phyloP scores from a whole-genome alignment of 2,113 vertebrate species.

The Tenebrosternarchus preto region DNA sequence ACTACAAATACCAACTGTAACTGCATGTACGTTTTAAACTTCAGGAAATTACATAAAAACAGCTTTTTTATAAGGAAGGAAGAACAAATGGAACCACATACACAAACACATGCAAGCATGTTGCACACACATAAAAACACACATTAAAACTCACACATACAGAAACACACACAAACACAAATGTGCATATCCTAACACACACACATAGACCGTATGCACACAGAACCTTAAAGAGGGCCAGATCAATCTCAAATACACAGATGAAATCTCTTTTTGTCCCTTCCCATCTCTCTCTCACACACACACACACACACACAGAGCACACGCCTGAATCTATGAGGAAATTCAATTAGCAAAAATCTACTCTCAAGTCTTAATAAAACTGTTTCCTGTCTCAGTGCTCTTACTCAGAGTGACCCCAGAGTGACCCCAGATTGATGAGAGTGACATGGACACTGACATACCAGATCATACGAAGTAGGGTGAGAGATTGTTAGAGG shows the following conservation, averaged over 20 bases:
- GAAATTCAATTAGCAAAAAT: conserved; percentile 25
- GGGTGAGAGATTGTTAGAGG: too few relatives aligned
- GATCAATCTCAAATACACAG: conserved; percentile 16
- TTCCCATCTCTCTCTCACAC: background rate
- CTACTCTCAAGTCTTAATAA: background rate
- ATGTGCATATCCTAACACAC: conserved; percentile 8
- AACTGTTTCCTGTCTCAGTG: background rate
- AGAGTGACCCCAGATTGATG: too few relatives aligned
- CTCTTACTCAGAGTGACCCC: background rate
- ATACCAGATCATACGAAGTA: too few relatives aligned
- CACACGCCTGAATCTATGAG: conserved; percentile 1
- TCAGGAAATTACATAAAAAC: too few relatives aligned
- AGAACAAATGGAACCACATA: too few relatives aligned
- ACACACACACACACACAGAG: conserved; percentile 13
- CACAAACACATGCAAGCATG: background rate
- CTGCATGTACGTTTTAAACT: too few relatives aligned
- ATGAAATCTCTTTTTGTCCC: conserved; percentile 19
- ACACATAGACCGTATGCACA: conserved; percentile 5
- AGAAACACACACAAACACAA: conserved; percentile 28
- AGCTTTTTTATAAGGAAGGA: too few relatives aligned
- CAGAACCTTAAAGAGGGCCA: conserved; percentile 3
- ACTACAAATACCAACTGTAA: too few relatives aligned
- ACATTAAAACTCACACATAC: conserved; percentile 6
- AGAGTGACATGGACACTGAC: background rate
- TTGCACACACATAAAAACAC: too few relatives aligned